Evolutionary conservation across 1,140 invertebrate genomes (phyloP).

Genomic region (Archivesica marissinica): DNA sequence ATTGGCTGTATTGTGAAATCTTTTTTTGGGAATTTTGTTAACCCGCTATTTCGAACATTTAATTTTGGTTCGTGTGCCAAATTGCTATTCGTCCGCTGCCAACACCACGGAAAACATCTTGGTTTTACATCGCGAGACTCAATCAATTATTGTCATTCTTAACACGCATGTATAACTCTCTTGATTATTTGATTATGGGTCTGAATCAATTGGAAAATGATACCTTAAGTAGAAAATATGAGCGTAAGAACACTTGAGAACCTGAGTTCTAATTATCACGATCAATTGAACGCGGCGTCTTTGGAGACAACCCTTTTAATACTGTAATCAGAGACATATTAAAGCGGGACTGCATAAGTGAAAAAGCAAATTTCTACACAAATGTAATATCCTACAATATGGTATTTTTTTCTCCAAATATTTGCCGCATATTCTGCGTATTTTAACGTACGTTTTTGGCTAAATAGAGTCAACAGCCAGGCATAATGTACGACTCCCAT

Average conservation of each 20-base stretch:
- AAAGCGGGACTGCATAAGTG: no score
- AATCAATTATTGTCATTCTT: conserved; percentile 56
- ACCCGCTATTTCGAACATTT: background rate
- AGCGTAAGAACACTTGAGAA: conserved; percentile 7
- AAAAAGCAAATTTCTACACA: no score
- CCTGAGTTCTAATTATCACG: background rate
- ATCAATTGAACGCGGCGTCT: conserved; percentile 40
- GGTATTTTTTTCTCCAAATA: no score
- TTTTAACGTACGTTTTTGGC: background rate
- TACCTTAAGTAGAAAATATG: conserved; percentile 60
- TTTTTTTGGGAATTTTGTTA: background rate
- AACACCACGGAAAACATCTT: conserved; percentile 6
- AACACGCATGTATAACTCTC: conserved; percentile 55
- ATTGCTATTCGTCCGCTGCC: background rate
- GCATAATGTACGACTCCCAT: no score
- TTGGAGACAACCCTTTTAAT: background rate
- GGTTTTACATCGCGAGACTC: conserved; percentile 33
- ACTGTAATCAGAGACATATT: conserved; percentile 16
- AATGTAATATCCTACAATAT: no score
- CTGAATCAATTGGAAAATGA: conserved; percentile 61
- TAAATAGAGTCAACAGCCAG: background rate
- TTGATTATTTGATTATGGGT: conserved; percentile 58
- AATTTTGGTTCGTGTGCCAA: background rate
- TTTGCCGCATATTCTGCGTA: no score
- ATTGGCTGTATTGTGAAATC: background rate